A percentile compares a stretch with the other conserved stretches of the same genome.
Conservation (phyloP, 2,113 vertebrate species). For the Canis aureus region DNA sequence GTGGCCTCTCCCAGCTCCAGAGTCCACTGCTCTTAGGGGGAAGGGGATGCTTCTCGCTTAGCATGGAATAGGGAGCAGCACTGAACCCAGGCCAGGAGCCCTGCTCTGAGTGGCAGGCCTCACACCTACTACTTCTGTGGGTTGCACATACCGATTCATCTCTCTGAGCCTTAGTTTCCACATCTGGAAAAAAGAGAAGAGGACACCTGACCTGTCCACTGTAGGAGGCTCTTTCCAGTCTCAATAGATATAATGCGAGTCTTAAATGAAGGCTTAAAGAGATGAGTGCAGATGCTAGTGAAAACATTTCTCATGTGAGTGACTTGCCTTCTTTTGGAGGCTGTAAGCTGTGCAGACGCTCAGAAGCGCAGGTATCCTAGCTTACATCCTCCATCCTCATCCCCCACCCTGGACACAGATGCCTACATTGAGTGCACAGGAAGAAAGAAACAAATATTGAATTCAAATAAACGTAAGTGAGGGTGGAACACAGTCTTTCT, state of each 20-base stretch:
- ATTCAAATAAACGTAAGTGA: neutral
- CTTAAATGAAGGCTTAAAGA: neutral
- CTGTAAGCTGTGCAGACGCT: neutral
- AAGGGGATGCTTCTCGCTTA: neutral
- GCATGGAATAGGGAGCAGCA: accelerated
- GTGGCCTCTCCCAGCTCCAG: neutral
- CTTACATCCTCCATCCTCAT: neutral
- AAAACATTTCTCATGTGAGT: neutral
- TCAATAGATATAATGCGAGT: neutral
- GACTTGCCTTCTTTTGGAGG: neutral
- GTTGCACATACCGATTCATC: accelerated
- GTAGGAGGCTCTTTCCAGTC: neutral
- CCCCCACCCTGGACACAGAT: neutral
- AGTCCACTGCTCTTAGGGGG: no score
- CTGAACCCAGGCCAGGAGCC: neutral
- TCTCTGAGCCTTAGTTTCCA: neutral
- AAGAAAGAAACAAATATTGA: neutral
- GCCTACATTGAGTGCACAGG: neutral
- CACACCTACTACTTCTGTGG: neutral
- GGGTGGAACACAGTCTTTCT: neutral
- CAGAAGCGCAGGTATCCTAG: neutral
- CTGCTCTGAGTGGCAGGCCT: neutral
- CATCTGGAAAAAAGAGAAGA: neutral
- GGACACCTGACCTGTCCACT: neutral
- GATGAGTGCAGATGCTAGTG: neutral